phyloP scores from a whole-genome alignment of 2,888 invertebrate species.

The Anthophora plumipes region DNA sequence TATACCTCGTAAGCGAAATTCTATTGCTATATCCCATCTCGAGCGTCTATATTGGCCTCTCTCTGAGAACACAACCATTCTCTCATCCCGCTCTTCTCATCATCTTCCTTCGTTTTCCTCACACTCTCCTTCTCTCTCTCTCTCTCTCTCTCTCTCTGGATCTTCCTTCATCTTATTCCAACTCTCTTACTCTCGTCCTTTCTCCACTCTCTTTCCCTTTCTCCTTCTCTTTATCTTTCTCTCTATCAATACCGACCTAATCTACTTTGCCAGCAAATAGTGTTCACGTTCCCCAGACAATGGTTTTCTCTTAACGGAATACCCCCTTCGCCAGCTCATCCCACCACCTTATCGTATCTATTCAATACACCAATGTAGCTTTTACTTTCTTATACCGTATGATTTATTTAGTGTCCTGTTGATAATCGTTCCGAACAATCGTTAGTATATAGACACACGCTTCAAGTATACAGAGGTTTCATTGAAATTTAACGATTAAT shows the following conservation, averaged over 20 bases:
- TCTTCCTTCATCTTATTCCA: too few species aligned
- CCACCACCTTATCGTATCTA: conserved; percentile 28
- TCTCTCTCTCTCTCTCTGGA: conserved; percentile 26
- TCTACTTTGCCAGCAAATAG: conserved; percentile 81
- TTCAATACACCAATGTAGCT: conserved; percentile 41
- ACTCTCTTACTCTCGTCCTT: conserved; percentile 17
- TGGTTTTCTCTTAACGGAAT: conserved; percentile 66
- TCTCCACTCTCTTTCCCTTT: conserved; percentile 8
- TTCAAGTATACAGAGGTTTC: neutral
- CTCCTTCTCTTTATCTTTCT: conserved; percentile 71
- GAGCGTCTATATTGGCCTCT: conserved; percentile 72
- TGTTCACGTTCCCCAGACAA: conserved; percentile 79
- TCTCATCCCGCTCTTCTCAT: conserved; percentile 57
- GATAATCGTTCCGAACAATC: conserved; percentile 16
- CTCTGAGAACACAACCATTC: conserved; percentile 71
- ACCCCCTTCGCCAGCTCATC: conserved; percentile 28
- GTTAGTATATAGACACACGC: neutral
- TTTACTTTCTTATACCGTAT: conserved; percentile 42
- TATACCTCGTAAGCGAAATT: conserved; percentile 79
- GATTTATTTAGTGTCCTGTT: conserved; percentile 36
- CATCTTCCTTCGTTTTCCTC: conserved; percentile 54
- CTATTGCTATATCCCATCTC: conserved; percentile 78
- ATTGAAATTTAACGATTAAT: neutral
- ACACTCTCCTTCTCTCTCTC: conserved; percentile 4
- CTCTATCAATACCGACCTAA: conserved; percentile 80